A percentile compares a stretch with the other conserved stretches of the same genome.
phyloP scores from a whole-genome alignment of 2,888 invertebrate species.

The Luperina nickerlii region DNA sequence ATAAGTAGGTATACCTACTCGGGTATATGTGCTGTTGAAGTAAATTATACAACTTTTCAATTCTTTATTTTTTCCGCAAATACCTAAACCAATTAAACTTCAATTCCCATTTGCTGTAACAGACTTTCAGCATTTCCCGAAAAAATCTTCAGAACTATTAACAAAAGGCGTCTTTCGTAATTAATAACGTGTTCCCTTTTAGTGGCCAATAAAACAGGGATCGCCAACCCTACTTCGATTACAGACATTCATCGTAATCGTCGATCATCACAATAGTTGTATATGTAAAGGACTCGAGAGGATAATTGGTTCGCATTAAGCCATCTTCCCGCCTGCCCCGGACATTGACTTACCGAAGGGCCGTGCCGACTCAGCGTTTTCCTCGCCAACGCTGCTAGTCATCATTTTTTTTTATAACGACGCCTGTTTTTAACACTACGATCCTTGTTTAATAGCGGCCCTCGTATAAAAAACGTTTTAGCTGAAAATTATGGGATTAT shows the following conservation, averaged over 20 bases:
- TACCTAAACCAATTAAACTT: background rate
- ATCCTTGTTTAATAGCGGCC: conserved; percentile 60
- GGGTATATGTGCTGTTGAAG: background rate
- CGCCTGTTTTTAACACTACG: conserved; percentile 62
- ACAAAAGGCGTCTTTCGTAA: conserved; percentile 59
- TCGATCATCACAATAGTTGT: conserved; percentile 61
- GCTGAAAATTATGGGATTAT: conserved; percentile 59
- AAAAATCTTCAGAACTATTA: conserved; percentile 21
- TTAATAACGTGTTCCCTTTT: conserved; percentile 63
- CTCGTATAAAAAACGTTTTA: conserved; percentile 63
- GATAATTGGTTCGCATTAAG: conserved; percentile 73
- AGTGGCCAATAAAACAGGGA: conserved; percentile 53
- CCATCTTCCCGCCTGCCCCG: conserved; percentile 66
- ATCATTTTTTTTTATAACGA: conserved; percentile 65
- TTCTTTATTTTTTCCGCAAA: background rate
- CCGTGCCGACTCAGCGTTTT: conserved; percentile 62
- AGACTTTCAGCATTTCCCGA: background rate
- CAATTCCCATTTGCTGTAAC: conserved; percentile 6
- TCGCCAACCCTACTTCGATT: conserved; percentile 59
- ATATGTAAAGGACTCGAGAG: conserved; percentile 61
- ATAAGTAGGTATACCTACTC: background rate
- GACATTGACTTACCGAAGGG: conserved; percentile 73
- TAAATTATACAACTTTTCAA: background rate
- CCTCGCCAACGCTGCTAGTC: conserved; percentile 53
- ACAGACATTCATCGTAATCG: conserved; percentile 56